Conservation (phyloP, 2,797 vertebrate genomes). For the Pangasius macronema region DNA sequence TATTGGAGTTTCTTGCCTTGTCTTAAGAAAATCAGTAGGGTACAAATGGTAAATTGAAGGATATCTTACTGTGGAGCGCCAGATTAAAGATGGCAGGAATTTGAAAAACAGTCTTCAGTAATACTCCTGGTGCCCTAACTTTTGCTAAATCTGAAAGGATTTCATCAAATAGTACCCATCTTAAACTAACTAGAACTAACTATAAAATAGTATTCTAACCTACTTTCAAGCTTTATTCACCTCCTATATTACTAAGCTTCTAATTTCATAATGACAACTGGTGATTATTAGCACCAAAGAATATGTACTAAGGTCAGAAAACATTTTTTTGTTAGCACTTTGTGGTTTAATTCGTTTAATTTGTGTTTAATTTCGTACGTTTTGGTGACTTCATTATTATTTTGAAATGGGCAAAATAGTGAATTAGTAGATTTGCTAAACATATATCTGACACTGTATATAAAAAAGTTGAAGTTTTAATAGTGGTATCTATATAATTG, state of each 20-base stretch:
- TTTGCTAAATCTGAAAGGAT: not conserved
- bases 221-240: not conserved
- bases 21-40: not conserved
- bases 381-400: not conserved
- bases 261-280: not conserved
- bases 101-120: not conserved
- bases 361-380: not conserved
- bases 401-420: not conserved
- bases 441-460: not conserved
- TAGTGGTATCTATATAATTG: not conserved
- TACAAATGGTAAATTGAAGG: not conserved
- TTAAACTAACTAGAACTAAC: conserved; percentile 15
- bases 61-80: not conserved
- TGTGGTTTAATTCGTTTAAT: no score
- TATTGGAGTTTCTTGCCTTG: not conserved
- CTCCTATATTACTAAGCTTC: not conserved
- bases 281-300: not conserved
- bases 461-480: not conserved
- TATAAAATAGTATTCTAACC: not conserved
- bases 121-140: not conserved
- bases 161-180: not conserved
- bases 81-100: not conserved
- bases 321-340: not conserved
- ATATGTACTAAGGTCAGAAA: no score
- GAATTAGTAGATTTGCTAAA: not conserved